These are phyloP conservation scores for Dicranocentrus wangi DNA, from an alignment of 2,888 invertebrate species.

Conservation along the genomic window DNA sequence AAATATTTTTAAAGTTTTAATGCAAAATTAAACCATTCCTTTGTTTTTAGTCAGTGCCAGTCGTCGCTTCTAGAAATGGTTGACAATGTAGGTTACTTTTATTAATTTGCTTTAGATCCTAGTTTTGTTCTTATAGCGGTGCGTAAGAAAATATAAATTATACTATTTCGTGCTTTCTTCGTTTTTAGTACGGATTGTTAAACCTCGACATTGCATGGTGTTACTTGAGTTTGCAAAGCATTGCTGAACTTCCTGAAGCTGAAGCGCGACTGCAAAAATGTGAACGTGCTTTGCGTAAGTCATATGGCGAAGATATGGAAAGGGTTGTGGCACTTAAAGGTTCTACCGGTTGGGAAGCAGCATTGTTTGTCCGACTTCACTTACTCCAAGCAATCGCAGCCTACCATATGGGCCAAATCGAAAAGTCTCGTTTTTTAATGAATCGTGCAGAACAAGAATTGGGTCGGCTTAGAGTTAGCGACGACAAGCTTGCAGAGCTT, in stretches of 20 bases:
- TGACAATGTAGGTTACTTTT: conserved; percentile 78
- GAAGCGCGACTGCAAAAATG: conserved; percentile 81
- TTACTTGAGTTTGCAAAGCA: conserved; percentile 84
- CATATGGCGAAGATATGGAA: conserved; percentile 81
- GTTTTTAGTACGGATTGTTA: conserved; percentile 80
- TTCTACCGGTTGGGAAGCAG: conserved; percentile 81
- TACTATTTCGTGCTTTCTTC: neutral
- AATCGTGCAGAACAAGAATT: conserved; percentile 81
- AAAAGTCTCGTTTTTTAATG: conserved; percentile 80
- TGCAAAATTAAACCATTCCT: neutral
- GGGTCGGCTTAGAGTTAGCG: conserved; percentile 80
- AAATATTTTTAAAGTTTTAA: neutral
- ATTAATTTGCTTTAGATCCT: too few species aligned
- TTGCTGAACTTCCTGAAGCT: conserved; percentile 84
- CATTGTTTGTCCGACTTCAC: conserved; percentile 85
- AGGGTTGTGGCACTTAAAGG: conserved; percentile 79
- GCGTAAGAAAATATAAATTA: neutral
- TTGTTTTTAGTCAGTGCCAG: conserved; percentile 79
- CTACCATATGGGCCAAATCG: conserved; percentile 84
- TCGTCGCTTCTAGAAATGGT: conserved; percentile 81
- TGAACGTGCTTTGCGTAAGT: conserved; percentile 80
- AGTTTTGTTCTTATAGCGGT: too few species aligned
- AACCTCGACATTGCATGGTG: conserved; percentile 93
- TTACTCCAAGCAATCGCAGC: conserved; percentile 86
- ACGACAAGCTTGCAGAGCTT: conserved; percentile 77